Base-by-base conservation (phyloP, 2,888 invertebrate species). In the Ormyrus thymus region DNA sequence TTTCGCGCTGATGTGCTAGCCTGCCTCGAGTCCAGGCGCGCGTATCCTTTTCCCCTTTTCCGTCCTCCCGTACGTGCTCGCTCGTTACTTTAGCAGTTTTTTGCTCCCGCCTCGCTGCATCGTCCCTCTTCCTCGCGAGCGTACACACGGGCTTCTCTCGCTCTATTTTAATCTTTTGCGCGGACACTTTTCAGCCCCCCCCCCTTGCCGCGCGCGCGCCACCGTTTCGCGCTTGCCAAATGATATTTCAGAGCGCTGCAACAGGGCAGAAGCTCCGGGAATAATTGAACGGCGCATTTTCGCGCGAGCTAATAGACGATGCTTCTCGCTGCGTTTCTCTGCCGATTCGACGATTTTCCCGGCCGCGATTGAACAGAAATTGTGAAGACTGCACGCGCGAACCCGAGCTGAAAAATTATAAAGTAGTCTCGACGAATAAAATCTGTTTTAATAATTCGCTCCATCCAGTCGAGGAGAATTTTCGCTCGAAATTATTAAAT, bases 181-280 rank as follows among this genome's bases (percentile, higher is more conserved):
- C 13, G n/a, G 13, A n/a, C 61, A 45, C 61, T 53, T 43, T 70
- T 59, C 59, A 48, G 59, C 50, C 13, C 45, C 7, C 45, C 43
- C n/a, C 29, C 4, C 29, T 29, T 4, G 29, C 9, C 59, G 43
- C 61, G 68, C 45, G 29, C 29, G 50, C 51, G 29, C 29, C 29
- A 4, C 29, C 29, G 4, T 50, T 51, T 9, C 53, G 15, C 62
- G 46, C 62, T 56, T 48, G n/a, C 73, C 48, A 48, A 73, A 73
- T 73, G 48, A 73, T 73, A 73, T 73, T 65, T 73, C 56, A 56
- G 29, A 64, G 29, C 29, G 29, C 0, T 3, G 29, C 4, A 4
- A 2, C 3, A 29, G 70, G 15, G 11, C 1, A 46, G 7, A 29
- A 29, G n/a, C 61, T 45, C 43, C 43, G 15, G 48, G 46, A 69